Evolutionary conservation across 2,888 invertebrate genomes (phyloP).

Genomic region (Physocephala rufipes): DNA sequence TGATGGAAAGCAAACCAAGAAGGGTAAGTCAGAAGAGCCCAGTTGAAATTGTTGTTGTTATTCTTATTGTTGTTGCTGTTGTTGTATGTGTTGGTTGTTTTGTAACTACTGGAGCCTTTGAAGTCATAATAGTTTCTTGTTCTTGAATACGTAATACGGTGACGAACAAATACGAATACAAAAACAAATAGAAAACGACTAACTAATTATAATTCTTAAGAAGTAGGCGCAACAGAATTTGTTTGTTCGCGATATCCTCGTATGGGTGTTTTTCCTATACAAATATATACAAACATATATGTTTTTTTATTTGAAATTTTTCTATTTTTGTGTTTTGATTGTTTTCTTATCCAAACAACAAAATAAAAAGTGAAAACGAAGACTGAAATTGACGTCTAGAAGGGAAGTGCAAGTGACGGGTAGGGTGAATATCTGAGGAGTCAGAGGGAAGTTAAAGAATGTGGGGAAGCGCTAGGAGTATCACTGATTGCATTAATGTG

Average conservation of each 20-base stretch:
- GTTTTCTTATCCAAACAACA: background rate
- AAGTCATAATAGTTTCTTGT: background rate
- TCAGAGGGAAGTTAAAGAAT: too few relatives aligned
- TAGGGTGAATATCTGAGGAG: too few relatives aligned
- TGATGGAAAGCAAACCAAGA: slow-evolving; percentile 71
- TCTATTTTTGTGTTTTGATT: background rate
- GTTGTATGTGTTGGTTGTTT: too few relatives aligned
- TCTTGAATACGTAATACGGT: background rate
- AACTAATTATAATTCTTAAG: background rate
- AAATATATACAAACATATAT: background rate
- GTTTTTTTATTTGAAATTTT: background rate
- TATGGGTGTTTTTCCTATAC: too few relatives aligned
- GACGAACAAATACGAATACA: background rate
- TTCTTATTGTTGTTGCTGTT: too few relatives aligned
- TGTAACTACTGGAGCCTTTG: background rate
- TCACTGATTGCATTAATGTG: too few relatives aligned
- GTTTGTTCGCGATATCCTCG: background rate
- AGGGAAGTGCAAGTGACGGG: too few relatives aligned
- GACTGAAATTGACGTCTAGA: too few relatives aligned
- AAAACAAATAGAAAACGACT: too few relatives aligned
- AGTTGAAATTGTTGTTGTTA: background rate
- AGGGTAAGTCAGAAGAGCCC: slow-evolving; percentile 69
- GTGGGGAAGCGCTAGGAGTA: too few relatives aligned
- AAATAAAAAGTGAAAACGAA: slow-evolving; percentile 26
- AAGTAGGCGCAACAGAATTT: slow-evolving; percentile 4